phyloP scores from a whole-genome alignment of 2,113 vertebrate species.

The Callipepla californica region DNA sequence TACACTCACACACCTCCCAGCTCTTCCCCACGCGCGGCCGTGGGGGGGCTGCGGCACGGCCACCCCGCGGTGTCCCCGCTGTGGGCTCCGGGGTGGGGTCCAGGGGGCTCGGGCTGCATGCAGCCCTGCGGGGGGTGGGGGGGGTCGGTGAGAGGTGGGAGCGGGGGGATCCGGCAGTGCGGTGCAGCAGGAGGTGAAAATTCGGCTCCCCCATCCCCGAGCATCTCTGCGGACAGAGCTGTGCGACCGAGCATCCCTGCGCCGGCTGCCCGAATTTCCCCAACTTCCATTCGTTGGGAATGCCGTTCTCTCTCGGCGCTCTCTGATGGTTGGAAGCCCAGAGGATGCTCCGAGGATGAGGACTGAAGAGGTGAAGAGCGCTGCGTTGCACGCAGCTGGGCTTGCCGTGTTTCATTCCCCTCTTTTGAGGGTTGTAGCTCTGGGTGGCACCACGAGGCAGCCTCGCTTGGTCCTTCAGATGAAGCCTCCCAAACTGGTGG shows the following conservation, averaged over 20 bases:
- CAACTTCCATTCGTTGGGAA: not conserved
- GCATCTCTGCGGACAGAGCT: too few relatives aligned
- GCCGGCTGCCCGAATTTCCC: too few relatives aligned
- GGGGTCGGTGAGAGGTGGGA: too few relatives aligned
- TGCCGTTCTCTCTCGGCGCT: not conserved
- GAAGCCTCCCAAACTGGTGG: not conserved
- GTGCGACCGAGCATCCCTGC: too few relatives aligned
- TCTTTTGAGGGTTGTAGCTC: not conserved
- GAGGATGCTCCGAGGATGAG: not conserved
- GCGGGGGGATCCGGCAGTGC: not conserved
- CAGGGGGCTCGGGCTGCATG: too few relatives aligned
- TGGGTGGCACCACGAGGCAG: not conserved
- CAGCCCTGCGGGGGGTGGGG: too few relatives aligned
- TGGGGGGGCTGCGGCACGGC: too few relatives aligned
- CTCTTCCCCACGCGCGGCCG: too few relatives aligned
- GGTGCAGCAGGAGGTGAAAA: not conserved
- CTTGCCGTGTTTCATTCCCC: not conserved
- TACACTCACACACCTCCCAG: too few relatives aligned
- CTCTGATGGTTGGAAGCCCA: accelerated
- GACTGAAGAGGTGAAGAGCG: not conserved
- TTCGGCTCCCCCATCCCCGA: not conserved
- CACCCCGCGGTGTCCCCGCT: too few relatives aligned
- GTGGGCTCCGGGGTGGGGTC: too few relatives aligned
- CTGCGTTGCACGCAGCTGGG: not conserved
- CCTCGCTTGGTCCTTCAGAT: not conserved